Evolutionary conservation across 1,140 invertebrate species (phyloP), one percentile per base, ranked within the genome.

Genomic region (Neomicropteryx cornuta): DNA sequence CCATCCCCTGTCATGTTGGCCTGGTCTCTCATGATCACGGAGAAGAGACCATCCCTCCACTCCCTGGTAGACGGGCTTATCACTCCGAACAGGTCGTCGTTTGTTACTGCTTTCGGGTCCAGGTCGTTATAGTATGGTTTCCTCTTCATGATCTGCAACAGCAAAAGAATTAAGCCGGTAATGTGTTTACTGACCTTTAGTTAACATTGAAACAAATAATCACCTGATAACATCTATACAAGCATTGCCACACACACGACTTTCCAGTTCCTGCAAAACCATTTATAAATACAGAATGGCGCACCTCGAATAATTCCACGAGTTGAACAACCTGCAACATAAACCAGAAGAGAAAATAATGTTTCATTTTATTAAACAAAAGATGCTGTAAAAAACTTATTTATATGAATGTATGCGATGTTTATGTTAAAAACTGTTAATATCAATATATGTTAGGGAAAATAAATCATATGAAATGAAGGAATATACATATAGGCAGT

Each of bases 21-120:
- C 69, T 94, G 85, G 52, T 95, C 90, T 48, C 92, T 69, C 83
- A 97, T 94, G 18, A 95, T 77, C 0, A 84, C 79, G 0, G 92
- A 96, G 55, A 96, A 88, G 30, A 97, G 66, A 39, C 91, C 92
- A 62, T 97, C 92, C 60, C 92, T 95, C 92, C 93, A 97, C 70
- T 97, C 93, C 50, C 92, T 72, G 0, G 93, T 97, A 0, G 88
- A 70, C 10, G 91, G 86, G 70, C 97, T 96, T 36, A 97, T 95
- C 31, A 94, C 79, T 8, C 93, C 93, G 65, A 95, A 97, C 14
- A 97, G 68, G 58, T 97, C 94, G 53, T 97, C 89, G 51, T 92
- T 96, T 1, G 91, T 95, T 4, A 97, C 87, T 20, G 91, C 90
- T 67, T 95, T 95, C 2, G 94, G 93, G 58, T 97, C 90, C 4